Evolutionary conservation across 2,797 vertebrate species (phyloP).

Genomic region (Poeciliopsis turneri): DNA sequence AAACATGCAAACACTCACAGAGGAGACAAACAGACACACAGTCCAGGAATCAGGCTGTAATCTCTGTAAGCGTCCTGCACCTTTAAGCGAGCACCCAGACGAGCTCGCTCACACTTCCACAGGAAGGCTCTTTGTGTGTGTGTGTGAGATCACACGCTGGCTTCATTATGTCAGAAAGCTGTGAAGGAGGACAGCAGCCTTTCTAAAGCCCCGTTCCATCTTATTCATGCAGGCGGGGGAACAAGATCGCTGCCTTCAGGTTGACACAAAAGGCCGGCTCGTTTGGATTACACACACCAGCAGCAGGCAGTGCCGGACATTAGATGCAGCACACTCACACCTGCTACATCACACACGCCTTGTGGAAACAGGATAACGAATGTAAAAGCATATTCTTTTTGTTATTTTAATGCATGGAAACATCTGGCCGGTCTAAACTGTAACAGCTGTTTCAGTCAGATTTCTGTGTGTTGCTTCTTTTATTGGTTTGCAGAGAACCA

Average conservation of each 20-base stretch:
- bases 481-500: neutral
- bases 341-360: constrained; percentile 20
- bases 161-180: constrained; percentile 65
- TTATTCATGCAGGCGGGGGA: constrained; percentile 54
- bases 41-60: constrained; percentile 47
- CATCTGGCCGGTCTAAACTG: neutral
- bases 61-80: constrained; percentile 36
- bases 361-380: neutral
- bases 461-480: neutral
- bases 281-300: constrained; percentile 40
- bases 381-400: neutral
- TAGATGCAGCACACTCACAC: constrained; percentile 31
- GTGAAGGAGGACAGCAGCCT: constrained; percentile 54
- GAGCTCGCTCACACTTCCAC: constrained; percentile 36
- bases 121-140: constrained; percentile 20
- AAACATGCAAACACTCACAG: constrained; percentile 64
- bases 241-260: constrained; percentile 55
- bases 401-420: neutral
- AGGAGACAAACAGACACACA: constrained; percentile 4
- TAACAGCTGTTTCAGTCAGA: neutral
- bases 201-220: constrained; percentile 53
- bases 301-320: constrained; percentile 36
- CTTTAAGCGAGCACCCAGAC: constrained; percentile 37
- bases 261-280: constrained; percentile 56
- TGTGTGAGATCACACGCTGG: constrained; percentile 50